Percentiles rank a stretch among this genome's conserved stretches.
Conservation (phyloP, 2,113 vertebrate genomes). For the Chloropsis cyanopogon region DNA sequence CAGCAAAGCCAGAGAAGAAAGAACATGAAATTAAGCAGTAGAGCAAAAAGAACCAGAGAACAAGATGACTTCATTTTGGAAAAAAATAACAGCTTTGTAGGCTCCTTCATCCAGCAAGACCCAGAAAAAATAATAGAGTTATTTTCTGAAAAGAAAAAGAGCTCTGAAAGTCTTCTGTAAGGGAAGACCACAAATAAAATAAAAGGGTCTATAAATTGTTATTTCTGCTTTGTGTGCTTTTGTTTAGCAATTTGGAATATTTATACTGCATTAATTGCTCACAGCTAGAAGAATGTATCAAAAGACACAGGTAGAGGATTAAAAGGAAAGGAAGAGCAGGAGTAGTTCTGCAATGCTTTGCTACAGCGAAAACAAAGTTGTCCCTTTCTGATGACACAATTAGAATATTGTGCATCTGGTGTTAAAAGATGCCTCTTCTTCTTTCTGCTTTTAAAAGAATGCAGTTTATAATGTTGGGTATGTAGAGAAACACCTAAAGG, state of each 20-base stretch:
- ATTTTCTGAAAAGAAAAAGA: background rate
- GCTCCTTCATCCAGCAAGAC: background rate
- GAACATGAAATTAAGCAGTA: background rate
- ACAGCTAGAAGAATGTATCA: background rate
- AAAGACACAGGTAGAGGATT: background rate
- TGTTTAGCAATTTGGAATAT: background rate
- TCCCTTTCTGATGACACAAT: background rate
- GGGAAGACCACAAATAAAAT: background rate
- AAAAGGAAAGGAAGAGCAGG: background rate
- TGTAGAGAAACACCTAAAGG: background rate
- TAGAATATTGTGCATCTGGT: background rate
- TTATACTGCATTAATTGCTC: background rate
- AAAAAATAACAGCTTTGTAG: background rate
- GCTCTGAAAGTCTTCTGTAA: background rate
- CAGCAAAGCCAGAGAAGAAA: background rate
- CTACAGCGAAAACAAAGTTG: background rate
- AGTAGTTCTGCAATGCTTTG: background rate
- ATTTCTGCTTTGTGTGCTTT: background rate
- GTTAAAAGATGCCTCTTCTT: background rate
- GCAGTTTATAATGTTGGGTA: background rate
- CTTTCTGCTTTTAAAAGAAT: background rate
- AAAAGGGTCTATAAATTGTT: background rate
- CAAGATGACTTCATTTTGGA: background rate
- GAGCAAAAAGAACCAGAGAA: background rate
- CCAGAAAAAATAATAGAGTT: background rate